Conservation (phyloP, 1,140 invertebrate genomes). For the Trypoxylus dichotomus region DNA sequence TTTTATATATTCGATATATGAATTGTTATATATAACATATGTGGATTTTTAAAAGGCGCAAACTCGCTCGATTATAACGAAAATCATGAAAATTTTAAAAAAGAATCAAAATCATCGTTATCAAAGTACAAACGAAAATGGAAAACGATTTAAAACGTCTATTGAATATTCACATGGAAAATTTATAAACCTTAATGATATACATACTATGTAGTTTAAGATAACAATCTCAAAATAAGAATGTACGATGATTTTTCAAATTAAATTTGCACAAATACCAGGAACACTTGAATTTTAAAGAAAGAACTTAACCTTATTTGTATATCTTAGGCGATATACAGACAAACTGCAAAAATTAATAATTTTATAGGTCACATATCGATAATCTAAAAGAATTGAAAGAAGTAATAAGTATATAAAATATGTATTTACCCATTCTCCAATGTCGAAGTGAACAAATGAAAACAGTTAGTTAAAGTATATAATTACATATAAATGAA, state of each 20-base stretch:
- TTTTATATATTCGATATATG: conserved; percentile 12
- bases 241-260: no score
- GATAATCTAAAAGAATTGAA: neutral
- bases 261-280: no score
- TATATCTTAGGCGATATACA: no score
- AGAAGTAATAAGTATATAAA: neutral
- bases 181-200: no score
- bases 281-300: no score
- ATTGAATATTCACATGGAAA: no score
- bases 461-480: neutral
- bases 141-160: no score
- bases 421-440: conserved; percentile 6
- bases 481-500: neutral
- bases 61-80: neutral
- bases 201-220: no score
- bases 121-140: neutral
- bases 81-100: neutral
- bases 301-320: no score
- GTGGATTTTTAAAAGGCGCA: neutral
- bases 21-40: neutral
- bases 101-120: neutral
- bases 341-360: neutral
- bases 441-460: neutral
- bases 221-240: no score
- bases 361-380: conserved; percentile 11